Evolutionary conservation across 1,140 invertebrate species (phyloP).

Genomic region (Drosophila tristis): DNA sequence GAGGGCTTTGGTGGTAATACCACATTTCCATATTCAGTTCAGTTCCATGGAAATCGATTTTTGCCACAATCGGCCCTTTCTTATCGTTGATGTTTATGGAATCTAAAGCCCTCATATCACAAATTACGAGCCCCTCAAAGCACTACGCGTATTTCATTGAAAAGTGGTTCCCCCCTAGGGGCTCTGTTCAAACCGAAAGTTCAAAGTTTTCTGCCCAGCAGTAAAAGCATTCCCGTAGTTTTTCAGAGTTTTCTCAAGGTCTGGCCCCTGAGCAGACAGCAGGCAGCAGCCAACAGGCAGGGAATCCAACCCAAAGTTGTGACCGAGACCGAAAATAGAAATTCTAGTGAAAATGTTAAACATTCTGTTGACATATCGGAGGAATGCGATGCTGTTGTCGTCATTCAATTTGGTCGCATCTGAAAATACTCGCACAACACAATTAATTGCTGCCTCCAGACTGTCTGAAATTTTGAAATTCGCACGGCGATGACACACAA

Average conservation of each 20-base stretch:
- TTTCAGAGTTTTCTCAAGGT: constrained; percentile 23
- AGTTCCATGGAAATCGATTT: constrained; percentile 32
- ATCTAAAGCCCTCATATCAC: constrained; percentile 17
- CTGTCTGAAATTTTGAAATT: constrained; percentile 16
- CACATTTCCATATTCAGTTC: not conserved
- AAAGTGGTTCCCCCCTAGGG: too few species aligned
- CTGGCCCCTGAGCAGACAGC: not conserved
- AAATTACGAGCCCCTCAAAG: not conserved
- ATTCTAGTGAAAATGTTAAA: constrained; percentile 73
- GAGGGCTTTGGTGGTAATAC: not conserved
- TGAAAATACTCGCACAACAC: constrained; percentile 10
- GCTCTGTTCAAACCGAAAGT: too few species aligned
- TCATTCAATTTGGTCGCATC: constrained; percentile 27
- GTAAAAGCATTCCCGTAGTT: not conserved
- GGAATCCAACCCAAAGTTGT: constrained; percentile 5
- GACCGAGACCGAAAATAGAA: constrained; percentile 60
- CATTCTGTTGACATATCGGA: constrained; percentile 71
- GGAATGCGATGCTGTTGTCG: constrained; percentile 69
- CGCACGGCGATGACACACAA: constrained; percentile 50
- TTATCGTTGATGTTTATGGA: constrained; percentile 11
- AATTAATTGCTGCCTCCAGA: constrained; percentile 47
- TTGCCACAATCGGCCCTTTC: not conserved
- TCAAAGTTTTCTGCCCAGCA: not conserved
- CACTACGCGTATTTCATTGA: constrained; percentile 1
- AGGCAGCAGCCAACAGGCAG: constrained; percentile 2